These are phyloP conservation scores for Mimas tiliae DNA, from an alignment of 2,888 invertebrate genomes.

Conservation along the genomic window DNA sequence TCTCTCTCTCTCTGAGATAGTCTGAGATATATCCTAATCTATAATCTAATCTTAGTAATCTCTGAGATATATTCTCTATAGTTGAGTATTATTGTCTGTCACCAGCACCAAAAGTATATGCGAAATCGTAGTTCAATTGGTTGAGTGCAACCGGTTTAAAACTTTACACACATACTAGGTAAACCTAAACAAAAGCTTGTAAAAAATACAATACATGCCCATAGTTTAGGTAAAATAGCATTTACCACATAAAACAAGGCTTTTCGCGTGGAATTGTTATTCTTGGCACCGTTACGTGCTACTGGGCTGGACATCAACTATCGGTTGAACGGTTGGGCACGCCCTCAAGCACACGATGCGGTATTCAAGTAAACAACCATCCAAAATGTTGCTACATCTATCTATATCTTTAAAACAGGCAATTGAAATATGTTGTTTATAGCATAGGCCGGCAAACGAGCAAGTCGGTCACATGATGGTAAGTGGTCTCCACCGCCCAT, in stretches of 20 bases:
- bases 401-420: background rate
- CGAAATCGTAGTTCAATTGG: background rate
- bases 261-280: slow-evolving; percentile 44
- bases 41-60: too few relatives aligned
- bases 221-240: background rate
- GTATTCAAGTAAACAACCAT: slow-evolving; percentile 24
- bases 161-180: too few relatives aligned
- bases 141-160: too few relatives aligned
- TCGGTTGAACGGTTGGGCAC: slow-evolving; percentile 38
- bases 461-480: too few relatives aligned
- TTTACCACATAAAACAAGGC: background rate
- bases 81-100: background rate
- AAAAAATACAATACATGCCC: background rate
- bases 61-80: too few relatives aligned
- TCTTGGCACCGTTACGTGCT: slow-evolving; percentile 45
- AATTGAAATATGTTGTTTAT: too few relatives aligned
- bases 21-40: too few relatives aligned
- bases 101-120: background rate
- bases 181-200: background rate
- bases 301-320: slow-evolving; percentile 47
- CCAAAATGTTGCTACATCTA: background rate
- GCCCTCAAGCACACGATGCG: slow-evolving; percentile 39
- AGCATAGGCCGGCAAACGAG: too few relatives aligned
- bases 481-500: too few relatives aligned
- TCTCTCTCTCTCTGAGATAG: too few relatives aligned